A percentile compares a stretch with the other conserved stretches of the same genome.
These are phyloP conservation scores for Yponomeuta sedellus DNA, from an alignment of 2,888 invertebrate species.

Conservation along the genomic window DNA sequence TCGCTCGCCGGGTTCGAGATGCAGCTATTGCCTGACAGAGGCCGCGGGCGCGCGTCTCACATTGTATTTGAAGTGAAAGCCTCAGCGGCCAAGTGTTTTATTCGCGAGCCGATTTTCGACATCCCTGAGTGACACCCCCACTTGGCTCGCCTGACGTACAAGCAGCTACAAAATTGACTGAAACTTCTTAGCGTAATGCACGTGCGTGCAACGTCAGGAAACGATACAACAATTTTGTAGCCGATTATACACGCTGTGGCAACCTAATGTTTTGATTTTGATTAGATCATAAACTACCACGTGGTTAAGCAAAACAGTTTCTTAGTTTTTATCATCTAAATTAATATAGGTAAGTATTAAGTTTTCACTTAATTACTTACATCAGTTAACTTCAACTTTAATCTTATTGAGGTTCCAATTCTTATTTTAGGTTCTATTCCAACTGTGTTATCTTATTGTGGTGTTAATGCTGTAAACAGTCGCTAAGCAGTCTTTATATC, in stretches of 20 bases:
- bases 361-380: too few species aligned
- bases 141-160: constrained; percentile 27
- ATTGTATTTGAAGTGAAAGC: constrained; percentile 72
- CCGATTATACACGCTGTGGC: neutral
- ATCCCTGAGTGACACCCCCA: constrained; percentile 59
- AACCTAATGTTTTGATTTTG: neutral
- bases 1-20: constrained; percentile 44
- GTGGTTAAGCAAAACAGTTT: neutral
- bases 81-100: constrained; percentile 60
- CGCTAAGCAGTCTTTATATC: too few species aligned
- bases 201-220: neutral
- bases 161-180: neutral
- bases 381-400: too few species aligned
- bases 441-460: too few species aligned
- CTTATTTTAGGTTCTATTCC: too few species aligned
- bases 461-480: too few species aligned
- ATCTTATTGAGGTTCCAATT: too few species aligned
- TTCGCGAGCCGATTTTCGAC: constrained; percentile 64
- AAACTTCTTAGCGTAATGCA: neutral
- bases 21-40: constrained; percentile 45
- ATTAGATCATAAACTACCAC: neutral
- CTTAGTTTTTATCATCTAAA: neutral
- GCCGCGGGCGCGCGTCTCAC: constrained; percentile 50
- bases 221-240: neutral
- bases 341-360: too few species aligned